phyloP scores from a whole-genome alignment of 2,113 vertebrate species.

The Oryzias javanicus region DNA sequence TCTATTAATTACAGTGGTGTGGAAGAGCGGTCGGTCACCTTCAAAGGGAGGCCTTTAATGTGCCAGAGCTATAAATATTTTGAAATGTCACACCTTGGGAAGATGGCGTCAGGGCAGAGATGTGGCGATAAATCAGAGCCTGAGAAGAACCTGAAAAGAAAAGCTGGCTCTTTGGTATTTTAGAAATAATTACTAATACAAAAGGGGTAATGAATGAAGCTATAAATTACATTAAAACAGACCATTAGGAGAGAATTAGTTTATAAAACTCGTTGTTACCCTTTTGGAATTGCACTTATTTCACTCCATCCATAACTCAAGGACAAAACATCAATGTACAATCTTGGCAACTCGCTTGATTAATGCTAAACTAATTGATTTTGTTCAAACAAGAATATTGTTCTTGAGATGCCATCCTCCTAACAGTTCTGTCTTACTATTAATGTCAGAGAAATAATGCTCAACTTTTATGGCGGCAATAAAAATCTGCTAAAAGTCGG shows the following conservation, averaged over 20 bases:
- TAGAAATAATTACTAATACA: constrained; percentile 99
- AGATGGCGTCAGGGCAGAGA: constrained; percentile 92
- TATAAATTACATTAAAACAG: constrained; percentile 97
- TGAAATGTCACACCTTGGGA: constrained; percentile 99
- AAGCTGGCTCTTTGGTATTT: constrained; percentile 99
- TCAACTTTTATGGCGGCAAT: constrained; percentile 26
- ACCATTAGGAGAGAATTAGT: constrained; percentile 95
- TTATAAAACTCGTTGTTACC: constrained; percentile 96
- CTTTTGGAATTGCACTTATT: constrained; percentile 84
- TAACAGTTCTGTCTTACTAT: constrained; percentile 14
- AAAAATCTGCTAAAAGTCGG: constrained; percentile 28
- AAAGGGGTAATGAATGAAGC: constrained; percentile 97
- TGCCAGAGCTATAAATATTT: constrained; percentile 99
- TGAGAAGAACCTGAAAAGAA: constrained; percentile 88
- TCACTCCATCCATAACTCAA: constrained; percentile 83
- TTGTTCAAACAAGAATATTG: constrained; percentile 54
- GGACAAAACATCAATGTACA: constrained; percentile 70
- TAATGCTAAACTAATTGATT: constrained; percentile 88
- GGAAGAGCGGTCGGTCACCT: constrained; percentile 96
- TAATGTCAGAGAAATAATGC: constrained; percentile 25
- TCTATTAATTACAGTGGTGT: constrained; percentile 92
- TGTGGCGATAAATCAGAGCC: constrained; percentile 88
- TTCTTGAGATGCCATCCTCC: constrained; percentile 44
- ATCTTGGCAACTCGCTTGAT: constrained; percentile 81
- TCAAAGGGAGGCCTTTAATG: constrained; percentile 98